These are phyloP conservation scores for Chloroclystis v-ata DNA, from an alignment of 2,888 invertebrate genomes.

Conservation along the genomic window DNA sequence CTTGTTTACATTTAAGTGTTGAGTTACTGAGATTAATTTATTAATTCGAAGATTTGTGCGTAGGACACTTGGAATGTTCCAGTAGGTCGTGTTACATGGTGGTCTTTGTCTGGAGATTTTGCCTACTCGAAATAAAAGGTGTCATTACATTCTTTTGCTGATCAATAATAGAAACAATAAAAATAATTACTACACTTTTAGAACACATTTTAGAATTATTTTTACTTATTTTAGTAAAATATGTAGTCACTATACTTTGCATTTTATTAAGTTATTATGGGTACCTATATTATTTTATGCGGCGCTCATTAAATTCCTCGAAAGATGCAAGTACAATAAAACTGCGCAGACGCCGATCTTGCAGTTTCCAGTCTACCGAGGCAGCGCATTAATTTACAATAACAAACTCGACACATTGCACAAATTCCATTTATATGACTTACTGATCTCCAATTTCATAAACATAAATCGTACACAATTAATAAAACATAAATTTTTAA, in stretches of 20 bases:
- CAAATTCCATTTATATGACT: slow-evolving; percentile 43
- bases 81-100: slow-evolving; percentile 43
- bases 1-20: slow-evolving; percentile 58
- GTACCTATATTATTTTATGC: too few relatives aligned
- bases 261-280: too few relatives aligned
- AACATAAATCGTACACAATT: slow-evolving; percentile 13
- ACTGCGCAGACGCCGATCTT: slow-evolving; percentile 50
- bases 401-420: slow-evolving; percentile 54
- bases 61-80: slow-evolving; percentile 48
- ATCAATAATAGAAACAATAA: background rate
- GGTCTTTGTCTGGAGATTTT: slow-evolving; percentile 37
- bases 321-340: slow-evolving; percentile 6
- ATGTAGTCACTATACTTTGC: too few relatives aligned
- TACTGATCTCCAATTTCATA: slow-evolving; percentile 21
- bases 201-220: background rate
- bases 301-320: slow-evolving; percentile 3
- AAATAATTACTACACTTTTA: too few relatives aligned
- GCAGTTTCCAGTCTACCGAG: slow-evolving; percentile 42
- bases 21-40: slow-evolving; percentile 50
- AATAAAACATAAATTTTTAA: slow-evolving; percentile 7
- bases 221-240: too few relatives aligned
- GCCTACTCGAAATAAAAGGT: slow-evolving; percentile 12
- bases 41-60: slow-evolving; percentile 66
- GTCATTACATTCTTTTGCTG: slow-evolving; percentile 1
- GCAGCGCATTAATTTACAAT: slow-evolving; percentile 51